These are phyloP conservation scores for Geococcyx californianus DNA, from an alignment of 2,113 vertebrate genomes.

Conservation along the genomic window DNA sequence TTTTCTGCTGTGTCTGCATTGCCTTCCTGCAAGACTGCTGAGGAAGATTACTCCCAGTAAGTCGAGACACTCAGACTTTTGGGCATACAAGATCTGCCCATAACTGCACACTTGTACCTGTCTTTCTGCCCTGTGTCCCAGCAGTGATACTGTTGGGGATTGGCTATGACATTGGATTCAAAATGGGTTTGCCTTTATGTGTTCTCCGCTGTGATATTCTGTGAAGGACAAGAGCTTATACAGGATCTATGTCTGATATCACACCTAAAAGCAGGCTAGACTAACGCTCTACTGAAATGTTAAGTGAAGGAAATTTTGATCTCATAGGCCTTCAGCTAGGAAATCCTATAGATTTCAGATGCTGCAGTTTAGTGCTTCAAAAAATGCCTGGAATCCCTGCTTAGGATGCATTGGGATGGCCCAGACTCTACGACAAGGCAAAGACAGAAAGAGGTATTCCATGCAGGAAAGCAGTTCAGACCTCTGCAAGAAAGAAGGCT, in stretches of 20 bases:
- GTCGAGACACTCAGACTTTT: neutral
- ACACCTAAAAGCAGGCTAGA: neutral
- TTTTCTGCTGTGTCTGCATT: neutral
- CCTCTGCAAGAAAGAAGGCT: neutral
- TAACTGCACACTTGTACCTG: rapidly evolving
- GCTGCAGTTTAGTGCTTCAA: neutral
- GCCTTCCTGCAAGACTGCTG: neutral
- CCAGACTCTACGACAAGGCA: neutral
- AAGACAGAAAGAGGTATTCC: neutral
- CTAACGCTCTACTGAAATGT: neutral
- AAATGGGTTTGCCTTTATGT: neutral
- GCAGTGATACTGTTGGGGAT: rapidly evolving
- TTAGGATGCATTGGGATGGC: neutral
- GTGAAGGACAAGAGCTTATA: neutral
- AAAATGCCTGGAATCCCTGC: neutral
- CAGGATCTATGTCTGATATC: neutral
- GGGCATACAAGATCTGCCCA: neutral
- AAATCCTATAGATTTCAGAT: rapidly evolving
- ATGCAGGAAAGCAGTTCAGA: neutral
- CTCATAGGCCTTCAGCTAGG: neutral
- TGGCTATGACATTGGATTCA: neutral
- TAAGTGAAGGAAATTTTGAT: neutral
- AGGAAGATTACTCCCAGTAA: neutral
- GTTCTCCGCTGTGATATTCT: neutral
- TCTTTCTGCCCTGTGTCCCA: rapidly evolving